These are phyloP conservation scores for Sarcoramphus papa DNA, from an alignment of 2,797 vertebrate species.

Conservation along the genomic window DNA sequence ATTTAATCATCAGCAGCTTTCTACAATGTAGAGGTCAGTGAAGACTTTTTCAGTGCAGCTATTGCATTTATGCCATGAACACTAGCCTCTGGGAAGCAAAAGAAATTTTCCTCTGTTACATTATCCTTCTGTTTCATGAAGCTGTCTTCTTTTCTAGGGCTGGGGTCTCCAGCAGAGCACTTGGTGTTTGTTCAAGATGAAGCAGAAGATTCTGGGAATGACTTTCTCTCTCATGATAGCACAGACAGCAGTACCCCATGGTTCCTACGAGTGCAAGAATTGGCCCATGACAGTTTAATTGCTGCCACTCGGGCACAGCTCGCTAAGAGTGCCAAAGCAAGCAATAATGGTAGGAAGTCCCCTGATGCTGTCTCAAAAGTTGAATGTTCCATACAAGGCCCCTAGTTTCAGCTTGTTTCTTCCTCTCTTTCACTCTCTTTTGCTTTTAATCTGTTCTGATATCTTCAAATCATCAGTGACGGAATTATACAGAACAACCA, in stretches of 20 bases:
- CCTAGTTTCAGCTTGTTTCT: not conserved
- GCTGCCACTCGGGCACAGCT: constrained; percentile 95
- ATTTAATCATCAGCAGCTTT: not conserved
- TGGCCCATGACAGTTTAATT: constrained; percentile 97
- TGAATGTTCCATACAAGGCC: not conserved
- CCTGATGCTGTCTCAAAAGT: not conserved
- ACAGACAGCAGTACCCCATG: constrained; percentile 90
- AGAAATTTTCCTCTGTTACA: not conserved
- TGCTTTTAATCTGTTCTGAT: not conserved
- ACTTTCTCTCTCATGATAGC: constrained; percentile 85
- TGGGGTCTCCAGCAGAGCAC: constrained; percentile 90
- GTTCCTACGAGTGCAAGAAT: constrained; percentile 96
- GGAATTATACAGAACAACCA: not conserved
- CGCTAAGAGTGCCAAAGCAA: constrained; percentile 90
- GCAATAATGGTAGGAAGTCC: constrained; percentile 79
- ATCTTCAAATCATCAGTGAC: not conserved
- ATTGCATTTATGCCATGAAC: not conserved
- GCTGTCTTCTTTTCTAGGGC: constrained; percentile 71
- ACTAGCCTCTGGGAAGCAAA: not conserved
- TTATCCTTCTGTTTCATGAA: not conserved
- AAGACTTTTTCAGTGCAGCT: not conserved
- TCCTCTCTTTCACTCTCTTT: not conserved
- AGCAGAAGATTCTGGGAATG: constrained; percentile 84
- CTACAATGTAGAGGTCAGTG: not conserved
- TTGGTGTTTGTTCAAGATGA: constrained; percentile 93